Percentiles rank a stretch among this genome's conserved stretches.
phyloP scores from a whole-genome alignment of 30 jellyfish, hydroid and myxozoan genomes.

The Morbakka virulenta region DNA sequence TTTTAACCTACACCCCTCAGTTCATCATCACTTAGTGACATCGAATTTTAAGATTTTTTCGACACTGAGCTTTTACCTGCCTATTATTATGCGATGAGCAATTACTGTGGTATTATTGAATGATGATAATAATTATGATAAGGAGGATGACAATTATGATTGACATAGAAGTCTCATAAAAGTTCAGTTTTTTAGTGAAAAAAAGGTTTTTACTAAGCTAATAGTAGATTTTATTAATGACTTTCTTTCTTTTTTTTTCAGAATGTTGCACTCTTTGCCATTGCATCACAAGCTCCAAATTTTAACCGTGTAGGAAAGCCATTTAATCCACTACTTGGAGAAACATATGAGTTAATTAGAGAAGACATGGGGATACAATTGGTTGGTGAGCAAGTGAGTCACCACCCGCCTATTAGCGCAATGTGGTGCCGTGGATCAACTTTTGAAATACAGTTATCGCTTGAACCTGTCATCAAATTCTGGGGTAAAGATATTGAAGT shows the following conservation, averaged over 20 bases:
- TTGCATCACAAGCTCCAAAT: conserved; percentile 86
- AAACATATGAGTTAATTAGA: conserved; percentile 85
- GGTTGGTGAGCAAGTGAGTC: conserved; percentile 94
- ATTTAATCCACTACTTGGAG: conserved; percentile 92
- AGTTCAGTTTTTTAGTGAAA: too few species aligned
- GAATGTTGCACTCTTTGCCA: conserved; percentile 81
- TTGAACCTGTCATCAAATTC: conserved; percentile 82
- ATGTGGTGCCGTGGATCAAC: conserved; percentile 70
- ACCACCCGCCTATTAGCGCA: conserved; percentile 98
- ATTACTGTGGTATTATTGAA: too few species aligned
- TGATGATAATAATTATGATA: too few species aligned
- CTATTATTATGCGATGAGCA: too few species aligned
- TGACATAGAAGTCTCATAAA: too few species aligned
- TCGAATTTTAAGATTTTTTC: too few species aligned
- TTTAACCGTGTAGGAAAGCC: conserved; percentile 89
- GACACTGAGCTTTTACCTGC: too few species aligned
- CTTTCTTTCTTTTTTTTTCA: conserved; percentile 1
- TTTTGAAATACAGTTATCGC: conserved; percentile 46
- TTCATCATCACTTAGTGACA: too few species aligned
- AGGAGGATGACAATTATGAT: too few species aligned
- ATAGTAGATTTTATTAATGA: too few species aligned
- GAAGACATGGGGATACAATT: conserved; percentile 74
- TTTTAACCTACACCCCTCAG: too few species aligned
- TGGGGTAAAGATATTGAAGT: conserved; percentile 98
- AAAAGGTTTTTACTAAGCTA: too few species aligned